A percentile compares a stretch with the other conserved stretches of the same genome.
Conservation (phyloP, 2,797 vertebrate genomes). For the Anniella stebbinsi region DNA sequence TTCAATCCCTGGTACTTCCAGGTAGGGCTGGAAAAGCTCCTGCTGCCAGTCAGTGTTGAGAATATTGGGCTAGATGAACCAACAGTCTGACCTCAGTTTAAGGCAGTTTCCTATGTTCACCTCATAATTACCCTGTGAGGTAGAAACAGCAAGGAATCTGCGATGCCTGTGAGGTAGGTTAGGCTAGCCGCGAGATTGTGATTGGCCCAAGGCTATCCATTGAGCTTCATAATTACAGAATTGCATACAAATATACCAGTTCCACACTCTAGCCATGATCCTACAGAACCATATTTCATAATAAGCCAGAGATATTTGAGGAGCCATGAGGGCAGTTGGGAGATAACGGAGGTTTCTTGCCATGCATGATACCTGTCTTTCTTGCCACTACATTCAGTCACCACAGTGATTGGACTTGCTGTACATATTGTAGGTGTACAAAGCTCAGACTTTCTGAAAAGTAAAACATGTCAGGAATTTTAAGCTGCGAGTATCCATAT, state of each 20-base stretch:
- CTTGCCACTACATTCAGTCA: neutral
- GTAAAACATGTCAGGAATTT: conserved; percentile 24
- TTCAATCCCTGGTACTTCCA: too few species aligned
- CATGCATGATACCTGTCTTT: neutral
- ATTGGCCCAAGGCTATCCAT: too few species aligned
- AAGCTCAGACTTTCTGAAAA: conserved; percentile 10
- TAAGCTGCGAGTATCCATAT: conserved; percentile 22
- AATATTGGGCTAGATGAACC: too few species aligned
- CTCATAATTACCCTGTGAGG: neutral
- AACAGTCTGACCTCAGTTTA: too few species aligned
- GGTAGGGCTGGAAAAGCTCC: too few species aligned
- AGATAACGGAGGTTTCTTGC: neutral
- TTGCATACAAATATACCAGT: neutral
- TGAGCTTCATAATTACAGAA: neutral
- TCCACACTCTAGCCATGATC: neutral
- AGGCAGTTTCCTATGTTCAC: neutral
- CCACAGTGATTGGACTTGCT: neutral
- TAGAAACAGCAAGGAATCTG: neutral
- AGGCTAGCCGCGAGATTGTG: neutral
- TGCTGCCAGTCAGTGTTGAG: too few species aligned
- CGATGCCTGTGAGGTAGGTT: neutral
- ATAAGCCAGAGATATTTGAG: conserved; percentile 10
- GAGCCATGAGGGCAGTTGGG: neutral
- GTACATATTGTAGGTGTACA: neutral
- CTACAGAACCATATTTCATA: neutral